Evolutionary conservation across 2,797 vertebrate genomes (phyloP).

Genomic region (Sebastiscus albofasciatus): DNA sequence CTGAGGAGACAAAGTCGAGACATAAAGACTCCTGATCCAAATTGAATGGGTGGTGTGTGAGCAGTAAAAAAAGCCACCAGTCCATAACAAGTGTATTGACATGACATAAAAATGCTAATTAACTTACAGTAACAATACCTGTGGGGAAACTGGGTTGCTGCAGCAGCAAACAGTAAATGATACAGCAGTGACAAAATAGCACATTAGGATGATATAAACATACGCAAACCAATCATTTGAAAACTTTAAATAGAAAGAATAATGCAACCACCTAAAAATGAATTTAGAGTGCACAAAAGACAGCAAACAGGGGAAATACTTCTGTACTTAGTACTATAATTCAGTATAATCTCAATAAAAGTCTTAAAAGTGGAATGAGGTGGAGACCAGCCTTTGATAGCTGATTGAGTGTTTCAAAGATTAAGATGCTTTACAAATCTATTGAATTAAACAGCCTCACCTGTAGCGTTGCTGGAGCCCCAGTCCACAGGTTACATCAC

Average conservation of each 20-base stretch:
- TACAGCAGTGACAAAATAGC: background rate
- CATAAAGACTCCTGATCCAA: background rate
- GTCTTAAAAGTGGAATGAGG: background rate
- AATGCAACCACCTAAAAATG: no score
- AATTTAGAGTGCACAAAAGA: background rate
- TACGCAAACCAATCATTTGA: background rate
- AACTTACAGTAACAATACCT: background rate
- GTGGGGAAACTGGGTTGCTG: background rate
- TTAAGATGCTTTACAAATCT: no score
- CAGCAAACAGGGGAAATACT: background rate
- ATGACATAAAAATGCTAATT: background rate
- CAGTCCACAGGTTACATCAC: constrained; percentile 85
- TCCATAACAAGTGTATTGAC: background rate
- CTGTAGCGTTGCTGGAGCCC: constrained; percentile 89
- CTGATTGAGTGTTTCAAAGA: background rate
- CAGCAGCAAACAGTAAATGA: background rate
- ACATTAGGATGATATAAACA: background rate
- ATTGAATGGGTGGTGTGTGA: background rate
- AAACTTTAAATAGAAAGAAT: background rate
- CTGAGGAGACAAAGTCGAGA: constrained; percentile 65
- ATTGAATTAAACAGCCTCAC: constrained; percentile 55
- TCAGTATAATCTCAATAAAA: background rate
- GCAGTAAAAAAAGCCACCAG: background rate
- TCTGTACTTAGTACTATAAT: background rate
- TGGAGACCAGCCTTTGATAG: background rate